These are phyloP conservation scores for Platyrinchus mystaceus DNA, from an alignment of 2,797 vertebrate genomes.

Conservation along the genomic window DNA sequence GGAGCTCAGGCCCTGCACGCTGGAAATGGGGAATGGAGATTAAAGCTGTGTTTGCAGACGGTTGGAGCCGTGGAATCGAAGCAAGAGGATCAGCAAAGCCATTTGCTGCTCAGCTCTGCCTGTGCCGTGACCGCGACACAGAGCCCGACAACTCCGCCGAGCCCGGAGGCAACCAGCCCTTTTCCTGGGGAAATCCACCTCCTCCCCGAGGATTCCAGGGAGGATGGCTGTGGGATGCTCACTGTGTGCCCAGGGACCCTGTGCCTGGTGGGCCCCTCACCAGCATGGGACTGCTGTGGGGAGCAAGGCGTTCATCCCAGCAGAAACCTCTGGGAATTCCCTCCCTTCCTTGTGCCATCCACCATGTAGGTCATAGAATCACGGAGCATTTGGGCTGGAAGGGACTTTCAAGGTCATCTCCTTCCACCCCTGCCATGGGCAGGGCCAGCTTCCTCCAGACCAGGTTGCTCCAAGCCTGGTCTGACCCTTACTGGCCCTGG, in stretches of 20 bases:
- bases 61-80: not conserved
- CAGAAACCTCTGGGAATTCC: not conserved
- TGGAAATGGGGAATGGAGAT: not conserved
- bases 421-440: not conserved
- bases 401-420: not conserved
- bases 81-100: conserved; percentile 1
- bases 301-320: not conserved
- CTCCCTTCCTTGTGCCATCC: not conserved
- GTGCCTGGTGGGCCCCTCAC: too few relatives aligned
- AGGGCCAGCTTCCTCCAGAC: not conserved
- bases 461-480: not conserved
- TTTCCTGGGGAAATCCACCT: not conserved
- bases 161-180: not conserved
- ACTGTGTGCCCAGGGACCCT: rapidly evolving
- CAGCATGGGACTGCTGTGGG: not conserved
- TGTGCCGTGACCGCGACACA: not conserved
- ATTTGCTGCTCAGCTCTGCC: not conserved
- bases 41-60: not conserved
- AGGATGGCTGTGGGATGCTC: rapidly evolving
- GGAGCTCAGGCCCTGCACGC: not conserved
- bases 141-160: not conserved
- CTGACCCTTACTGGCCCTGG: not conserved
- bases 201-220: rapidly evolving
- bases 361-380: rapidly evolving
- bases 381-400: not conserved